Evolutionary conservation across 1,140 invertebrate genomes (phyloP).

Genomic region (Drusus annulatus): DNA sequence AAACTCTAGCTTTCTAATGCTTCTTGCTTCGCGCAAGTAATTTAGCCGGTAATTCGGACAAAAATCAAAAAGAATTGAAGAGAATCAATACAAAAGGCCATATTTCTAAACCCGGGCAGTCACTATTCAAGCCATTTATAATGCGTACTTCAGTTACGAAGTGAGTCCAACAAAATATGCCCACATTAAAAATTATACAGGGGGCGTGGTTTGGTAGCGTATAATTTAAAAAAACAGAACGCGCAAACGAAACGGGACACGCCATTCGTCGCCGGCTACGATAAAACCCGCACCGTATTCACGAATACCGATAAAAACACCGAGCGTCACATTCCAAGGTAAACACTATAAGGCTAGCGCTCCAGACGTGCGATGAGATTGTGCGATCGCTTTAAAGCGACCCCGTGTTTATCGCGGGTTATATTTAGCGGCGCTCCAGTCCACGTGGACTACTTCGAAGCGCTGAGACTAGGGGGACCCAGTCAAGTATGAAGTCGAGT

Average conservation of each 20-base stretch:
- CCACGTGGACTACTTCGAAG: slow-evolving; percentile 34
- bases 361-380: slow-evolving; percentile 41
- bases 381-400: slow-evolving; percentile 42
- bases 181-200: slow-evolving; percentile 35
- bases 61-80: background rate
- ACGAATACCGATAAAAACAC: slow-evolving; percentile 4
- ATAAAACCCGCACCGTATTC: slow-evolving; percentile 30
- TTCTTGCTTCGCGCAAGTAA: no score
- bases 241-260: slow-evolving; percentile 28
- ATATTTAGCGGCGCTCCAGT: slow-evolving; percentile 35
- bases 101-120: slow-evolving; percentile 14
- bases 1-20: background rate
- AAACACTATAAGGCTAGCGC: slow-evolving; percentile 24
- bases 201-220: slow-evolving; percentile 9
- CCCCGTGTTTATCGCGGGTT: slow-evolving; percentile 40
- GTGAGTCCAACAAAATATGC: slow-evolving; percentile 30
- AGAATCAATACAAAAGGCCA: slow-evolving; percentile 14
- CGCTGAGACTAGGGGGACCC: background rate
- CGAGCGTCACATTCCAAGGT: slow-evolving; percentile 42
- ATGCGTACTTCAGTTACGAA: slow-evolving; percentile 16
- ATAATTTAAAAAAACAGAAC: slow-evolving; percentile 41
- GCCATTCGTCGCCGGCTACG: slow-evolving; percentile 37
- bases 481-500: background rate
- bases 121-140: background rate
- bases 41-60: no score